phyloP scores from a whole-genome alignment of 2,888 invertebrate genomes.

The Hetaerina titia region DNA sequence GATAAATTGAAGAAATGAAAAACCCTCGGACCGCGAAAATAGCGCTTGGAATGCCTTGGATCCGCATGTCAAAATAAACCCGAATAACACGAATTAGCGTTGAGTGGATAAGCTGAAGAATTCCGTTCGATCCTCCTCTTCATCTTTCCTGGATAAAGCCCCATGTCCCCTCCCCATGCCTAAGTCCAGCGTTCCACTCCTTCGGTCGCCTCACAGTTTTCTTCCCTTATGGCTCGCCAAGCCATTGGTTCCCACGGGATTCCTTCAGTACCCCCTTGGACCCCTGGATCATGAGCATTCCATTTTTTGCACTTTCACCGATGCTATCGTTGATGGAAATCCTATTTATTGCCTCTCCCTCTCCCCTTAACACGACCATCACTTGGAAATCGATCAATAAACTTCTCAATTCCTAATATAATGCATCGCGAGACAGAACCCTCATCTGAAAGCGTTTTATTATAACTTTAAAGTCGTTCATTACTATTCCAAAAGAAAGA shows the following conservation, averaged over 20 bases:
- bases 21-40: background rate
- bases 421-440: too few species aligned
- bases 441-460: too few species aligned
- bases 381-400: too few species aligned
- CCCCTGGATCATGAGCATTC: background rate
- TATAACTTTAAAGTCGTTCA: too few species aligned
- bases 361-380: too few species aligned
- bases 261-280: background rate
- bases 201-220: background rate
- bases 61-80: background rate
- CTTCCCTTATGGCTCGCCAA: background rate
- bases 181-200: background rate
- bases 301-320: slow-evolving; percentile 8
- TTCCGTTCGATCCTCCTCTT: background rate
- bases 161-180: background rate
- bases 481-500: too few species aligned
- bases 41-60: background rate
- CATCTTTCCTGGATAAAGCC: background rate
- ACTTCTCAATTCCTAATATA: too few species aligned
- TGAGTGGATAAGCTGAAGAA: slow-evolving; percentile 6
- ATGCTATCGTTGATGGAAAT: too few species aligned
- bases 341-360: too few species aligned
- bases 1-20: background rate
- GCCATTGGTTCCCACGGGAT: background rate
- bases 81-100: background rate